These are phyloP conservation scores for Pomacea canaliculata DNA, from an alignment of 2,888 invertebrate genomes.

Conservation along the genomic window DNA sequence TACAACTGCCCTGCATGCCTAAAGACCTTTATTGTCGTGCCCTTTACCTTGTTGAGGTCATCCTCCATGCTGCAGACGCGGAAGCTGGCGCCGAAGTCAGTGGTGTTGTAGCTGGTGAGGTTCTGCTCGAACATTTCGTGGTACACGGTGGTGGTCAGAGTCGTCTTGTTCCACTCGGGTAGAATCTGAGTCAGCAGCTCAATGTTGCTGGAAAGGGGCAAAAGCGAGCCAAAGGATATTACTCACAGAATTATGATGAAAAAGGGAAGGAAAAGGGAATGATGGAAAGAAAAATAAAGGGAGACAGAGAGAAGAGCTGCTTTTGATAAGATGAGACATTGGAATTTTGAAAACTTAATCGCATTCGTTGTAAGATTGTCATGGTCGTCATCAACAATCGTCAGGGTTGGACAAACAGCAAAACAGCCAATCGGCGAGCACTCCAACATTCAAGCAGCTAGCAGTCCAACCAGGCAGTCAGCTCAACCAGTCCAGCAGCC, in stretches of 20 bases:
- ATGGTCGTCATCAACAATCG: no score
- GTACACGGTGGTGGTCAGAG: constrained; percentile 34
- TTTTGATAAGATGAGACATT: no score
- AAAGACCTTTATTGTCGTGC: no score
- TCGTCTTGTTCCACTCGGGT: constrained; percentile 25
- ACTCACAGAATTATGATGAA: neutral
- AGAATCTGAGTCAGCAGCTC: constrained; percentile 34
- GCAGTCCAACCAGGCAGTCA: no score
- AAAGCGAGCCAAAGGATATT: no score
- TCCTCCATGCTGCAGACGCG: constrained; percentile 44
- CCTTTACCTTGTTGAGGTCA: constrained; percentile 44
- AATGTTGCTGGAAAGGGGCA: constrained; percentile 38
- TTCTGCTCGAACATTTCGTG: constrained; percentile 35
- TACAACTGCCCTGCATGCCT: no score
- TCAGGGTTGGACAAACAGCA: no score
- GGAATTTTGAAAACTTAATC: no score
- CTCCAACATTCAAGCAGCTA: no score
- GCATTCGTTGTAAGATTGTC: no score
- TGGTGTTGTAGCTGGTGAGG: constrained; percentile 30
- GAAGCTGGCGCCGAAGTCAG: constrained; percentile 24
- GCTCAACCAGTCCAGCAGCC: no score
- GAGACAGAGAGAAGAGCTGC: neutral
- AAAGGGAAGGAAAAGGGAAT: neutral
- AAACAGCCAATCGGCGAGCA: no score
- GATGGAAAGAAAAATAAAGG: neutral